Evolutionary conservation across 1,140 invertebrate species (phyloP).

Genomic region (Cylas formicarius): DNA sequence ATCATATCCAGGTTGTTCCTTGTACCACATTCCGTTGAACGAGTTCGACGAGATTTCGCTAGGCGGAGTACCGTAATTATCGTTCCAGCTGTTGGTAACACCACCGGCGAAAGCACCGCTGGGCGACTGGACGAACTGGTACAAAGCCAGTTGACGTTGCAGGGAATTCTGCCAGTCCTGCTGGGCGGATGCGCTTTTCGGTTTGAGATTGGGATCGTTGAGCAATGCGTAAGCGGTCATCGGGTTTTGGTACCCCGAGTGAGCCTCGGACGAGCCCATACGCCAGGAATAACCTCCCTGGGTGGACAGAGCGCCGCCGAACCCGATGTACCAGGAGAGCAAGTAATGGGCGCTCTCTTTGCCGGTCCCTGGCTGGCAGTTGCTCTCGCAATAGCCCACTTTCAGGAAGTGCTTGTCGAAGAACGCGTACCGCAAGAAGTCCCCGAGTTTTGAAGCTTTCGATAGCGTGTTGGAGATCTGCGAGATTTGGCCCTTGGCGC

Average conservation of each 20-base stretch:
- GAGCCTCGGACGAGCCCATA: slow-evolving; percentile 18
- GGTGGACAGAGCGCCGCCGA: slow-evolving; percentile 15
- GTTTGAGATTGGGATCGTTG: slow-evolving; percentile 14
- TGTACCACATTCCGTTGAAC: slow-evolving; percentile 25
- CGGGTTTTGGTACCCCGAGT: slow-evolving; percentile 24
- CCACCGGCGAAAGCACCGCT: slow-evolving; percentile 25
- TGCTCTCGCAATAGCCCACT: slow-evolving; percentile 11
- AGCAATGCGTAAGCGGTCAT: slow-evolving; percentile 19
- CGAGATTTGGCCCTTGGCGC: slow-evolving; percentile 14
- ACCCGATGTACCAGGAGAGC: slow-evolving; percentile 20
- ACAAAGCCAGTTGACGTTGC: slow-evolving; percentile 23
- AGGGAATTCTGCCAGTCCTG: slow-evolving; percentile 21
- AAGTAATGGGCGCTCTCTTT: slow-evolving; percentile 24
- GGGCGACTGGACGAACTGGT: slow-evolving; percentile 20
- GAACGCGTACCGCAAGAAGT: slow-evolving; percentile 20
- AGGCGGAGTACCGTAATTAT: slow-evolving; percentile 17
- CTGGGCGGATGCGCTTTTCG: slow-evolving; percentile 18
- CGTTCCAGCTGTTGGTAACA: slow-evolving; percentile 23
- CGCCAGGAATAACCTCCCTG: slow-evolving; percentile 16
- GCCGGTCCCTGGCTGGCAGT: slow-evolving; percentile 13
- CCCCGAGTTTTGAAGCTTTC: slow-evolving; percentile 21
- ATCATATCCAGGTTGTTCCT: slow-evolving; percentile 21
- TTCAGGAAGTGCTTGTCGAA: slow-evolving; percentile 24
- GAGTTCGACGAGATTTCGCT: slow-evolving; percentile 12
- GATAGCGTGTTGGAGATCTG: slow-evolving; percentile 14